phyloP scores from a whole-genome alignment of 2,888 invertebrate species.

The Hanleya hanleyi region DNA sequence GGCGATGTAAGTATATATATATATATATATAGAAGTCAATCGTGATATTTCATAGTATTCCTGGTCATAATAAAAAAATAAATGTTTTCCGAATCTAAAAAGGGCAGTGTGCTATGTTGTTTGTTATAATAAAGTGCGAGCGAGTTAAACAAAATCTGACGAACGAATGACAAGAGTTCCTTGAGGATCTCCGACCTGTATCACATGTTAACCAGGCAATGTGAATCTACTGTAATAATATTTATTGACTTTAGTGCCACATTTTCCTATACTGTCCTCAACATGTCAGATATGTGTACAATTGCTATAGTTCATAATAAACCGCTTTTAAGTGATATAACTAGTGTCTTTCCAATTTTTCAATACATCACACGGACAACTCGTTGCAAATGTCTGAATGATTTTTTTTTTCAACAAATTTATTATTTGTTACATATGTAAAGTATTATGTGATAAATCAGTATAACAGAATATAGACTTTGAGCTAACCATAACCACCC shows the following conservation, averaged over 20 bases:
- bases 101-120: not conserved
- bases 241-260: not conserved
- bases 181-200: not conserved
- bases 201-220: not conserved
- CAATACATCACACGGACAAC: too few relatives aligned
- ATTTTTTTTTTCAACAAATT: too few relatives aligned
- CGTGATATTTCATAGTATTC: not conserved
- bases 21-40: not conserved
- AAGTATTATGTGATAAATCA: too few relatives aligned
- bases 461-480: too few relatives aligned
- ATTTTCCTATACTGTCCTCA: not conserved
- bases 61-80: not conserved
- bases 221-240: not conserved
- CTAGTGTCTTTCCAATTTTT: too few relatives aligned
- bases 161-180: not conserved
- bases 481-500: too few relatives aligned
- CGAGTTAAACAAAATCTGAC: not conserved
- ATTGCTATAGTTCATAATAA: conserved; percentile 12
- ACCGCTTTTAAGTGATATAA: conserved; percentile 4
- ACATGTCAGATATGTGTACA: conserved; percentile 3
- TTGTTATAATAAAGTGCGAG: not conserved
- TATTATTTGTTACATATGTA: too few relatives aligned
- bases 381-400: too few relatives aligned
- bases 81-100: not conserved
- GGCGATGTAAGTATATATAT: not conserved